Evolutionary conservation across 1,140 invertebrate species (phyloP), one percentile per base, ranked within the genome.

Genomic region (Drosophila biarmipes): DNA sequence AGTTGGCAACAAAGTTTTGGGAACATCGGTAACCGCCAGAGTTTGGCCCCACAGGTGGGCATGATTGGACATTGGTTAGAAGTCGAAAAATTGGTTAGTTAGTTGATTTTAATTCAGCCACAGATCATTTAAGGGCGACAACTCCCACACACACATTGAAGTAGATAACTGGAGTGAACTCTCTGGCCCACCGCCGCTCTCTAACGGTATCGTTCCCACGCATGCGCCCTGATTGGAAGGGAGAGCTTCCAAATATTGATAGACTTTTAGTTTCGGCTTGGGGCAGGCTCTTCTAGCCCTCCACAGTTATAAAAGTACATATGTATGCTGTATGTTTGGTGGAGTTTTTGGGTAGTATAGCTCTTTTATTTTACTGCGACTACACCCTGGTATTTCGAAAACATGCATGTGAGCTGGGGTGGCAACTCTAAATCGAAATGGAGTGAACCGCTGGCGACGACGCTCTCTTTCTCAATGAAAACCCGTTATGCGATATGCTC

Each of bases 231-330:
- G 10, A 27, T 10, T 46, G 35, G 46, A 24, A 38, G 52, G 29
- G 58, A 75, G 82, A 78, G 78, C 85, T 89, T 79, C 64, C 66
- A 68, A 75, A 81, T 81, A 87, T 78, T 87, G 78, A 78, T 73
- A 74, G 59, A 87, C 84, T 90, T 84, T 90, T 84, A 84, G 67
- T 90, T 89, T 90, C 58, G 57, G 85, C 85, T 89, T 89, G 84
- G 71, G 84, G 84, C 84, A 89, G 84, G 76, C 80, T 84, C 80
- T 48, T 73, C 37, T 73, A 31, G 35, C 27, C 37, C 78, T 63
- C 29, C 31, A 53, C 24, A 49, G 11, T 11, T 49, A 43, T 59
- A 43, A 67, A 27, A 45, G 35, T 68, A 37, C 61, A 17, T 66
- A 37, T 68, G 21, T 66, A 29, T 56, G 42, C 40, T 67, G 55